These are phyloP conservation scores for Morelia viridis DNA, from an alignment of 2,797 vertebrate species.

Conservation along the genomic window DNA sequence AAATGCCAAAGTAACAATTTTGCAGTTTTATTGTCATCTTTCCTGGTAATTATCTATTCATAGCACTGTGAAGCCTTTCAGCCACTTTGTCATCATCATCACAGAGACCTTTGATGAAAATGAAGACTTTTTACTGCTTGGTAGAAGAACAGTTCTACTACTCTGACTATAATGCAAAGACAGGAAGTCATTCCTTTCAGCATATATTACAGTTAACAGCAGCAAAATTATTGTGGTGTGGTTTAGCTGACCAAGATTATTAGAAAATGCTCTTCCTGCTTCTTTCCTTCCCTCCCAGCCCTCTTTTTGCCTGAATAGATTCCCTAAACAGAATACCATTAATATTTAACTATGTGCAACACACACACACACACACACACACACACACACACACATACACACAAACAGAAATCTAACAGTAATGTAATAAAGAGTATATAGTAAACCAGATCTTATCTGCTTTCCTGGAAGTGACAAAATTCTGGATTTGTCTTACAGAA, in stretches of 20 bases:
- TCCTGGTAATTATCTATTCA: conserved; percentile 4
- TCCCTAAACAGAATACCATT: not conserved
- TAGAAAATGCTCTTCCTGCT: not conserved
- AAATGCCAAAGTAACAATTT: not conserved
- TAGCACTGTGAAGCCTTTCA: not conserved
- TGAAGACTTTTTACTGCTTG: not conserved
- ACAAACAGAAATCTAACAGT: not conserved
- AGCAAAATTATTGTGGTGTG: not conserved
- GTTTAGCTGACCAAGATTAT: not conserved
- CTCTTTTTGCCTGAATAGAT: not conserved
- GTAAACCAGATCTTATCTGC: not conserved
- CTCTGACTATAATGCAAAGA: not conserved
- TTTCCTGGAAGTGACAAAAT: not conserved
- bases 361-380: not conserved
- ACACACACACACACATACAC: not conserved
- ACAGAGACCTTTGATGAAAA: not conserved
- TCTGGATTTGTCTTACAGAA: not conserved
- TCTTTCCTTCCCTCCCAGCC: not conserved
- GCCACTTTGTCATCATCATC: not conserved
- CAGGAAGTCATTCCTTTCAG: not conserved
- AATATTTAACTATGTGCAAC: not conserved
- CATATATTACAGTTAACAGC: not conserved
- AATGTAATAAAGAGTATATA: not conserved
- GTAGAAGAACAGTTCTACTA: not conserved
- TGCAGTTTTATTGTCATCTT: not conserved